Percentiles rank a stretch among this genome's conserved stretches.
Conservation (phyloP, 2,113 vertebrate genomes). For the Saccopteryx leptura region DNA sequence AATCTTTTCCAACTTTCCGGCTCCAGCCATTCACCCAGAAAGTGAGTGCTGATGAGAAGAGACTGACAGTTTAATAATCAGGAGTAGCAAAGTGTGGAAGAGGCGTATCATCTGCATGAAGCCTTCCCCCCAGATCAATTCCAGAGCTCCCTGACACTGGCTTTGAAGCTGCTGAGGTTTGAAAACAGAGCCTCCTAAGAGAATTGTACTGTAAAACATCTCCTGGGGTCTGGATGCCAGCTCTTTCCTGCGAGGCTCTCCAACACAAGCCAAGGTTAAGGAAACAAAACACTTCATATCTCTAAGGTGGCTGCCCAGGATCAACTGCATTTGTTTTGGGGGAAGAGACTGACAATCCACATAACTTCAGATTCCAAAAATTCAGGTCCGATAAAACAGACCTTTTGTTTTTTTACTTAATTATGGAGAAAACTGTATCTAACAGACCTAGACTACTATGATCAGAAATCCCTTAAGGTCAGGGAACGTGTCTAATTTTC, state of each 20-base stretch:
- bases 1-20: conserved; percentile 12
- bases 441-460: neutral
- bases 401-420: neutral
- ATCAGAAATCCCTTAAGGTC: conserved; percentile 24
- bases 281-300: neutral
- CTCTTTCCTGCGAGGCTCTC: neutral
- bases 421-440: neutral
- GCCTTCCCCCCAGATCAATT: neutral
- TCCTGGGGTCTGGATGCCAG: neutral
- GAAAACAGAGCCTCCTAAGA: conserved; percentile 23
- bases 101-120: conserved; percentile 40
- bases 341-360: neutral
- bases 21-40: neutral
- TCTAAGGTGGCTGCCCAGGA: neutral
- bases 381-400: neutral
- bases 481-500: neutral
- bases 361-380: neutral
- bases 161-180: conserved; percentile 42
- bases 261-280: neutral
- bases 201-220: neutral
- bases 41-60: neutral
- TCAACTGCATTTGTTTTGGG: neutral
- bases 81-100: conserved; percentile 48
- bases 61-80: conserved; percentile 35
- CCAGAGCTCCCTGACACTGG: neutral